phyloP scores from a whole-genome alignment of 1,140 invertebrate species.

The Dysdera silvatica region DNA sequence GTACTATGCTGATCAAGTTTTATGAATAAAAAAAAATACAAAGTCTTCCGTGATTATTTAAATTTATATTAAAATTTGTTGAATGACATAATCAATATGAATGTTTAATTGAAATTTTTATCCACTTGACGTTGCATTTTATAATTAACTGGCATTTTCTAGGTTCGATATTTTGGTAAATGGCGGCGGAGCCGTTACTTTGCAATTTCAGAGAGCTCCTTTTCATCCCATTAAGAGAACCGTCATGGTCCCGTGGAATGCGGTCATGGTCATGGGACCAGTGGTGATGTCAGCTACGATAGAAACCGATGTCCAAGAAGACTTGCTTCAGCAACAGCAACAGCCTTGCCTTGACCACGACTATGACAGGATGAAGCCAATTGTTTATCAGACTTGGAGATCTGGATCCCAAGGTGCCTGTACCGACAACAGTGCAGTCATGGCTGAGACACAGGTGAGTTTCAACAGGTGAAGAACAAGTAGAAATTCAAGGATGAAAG shows the following conservation, averaged over 20 bases:
- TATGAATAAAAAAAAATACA: no score
- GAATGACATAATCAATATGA: no score
- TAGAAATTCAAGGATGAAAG: constrained; percentile 11
- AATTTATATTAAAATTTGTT: no score
- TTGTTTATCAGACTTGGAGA: constrained; percentile 69
- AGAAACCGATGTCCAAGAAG: constrained; percentile 59
- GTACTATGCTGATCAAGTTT: no score
- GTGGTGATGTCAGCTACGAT: constrained; percentile 63
- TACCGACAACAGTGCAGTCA: constrained; percentile 75
- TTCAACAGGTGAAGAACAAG: constrained; percentile 37
- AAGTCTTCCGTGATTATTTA: no score
- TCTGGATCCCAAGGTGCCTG: constrained; percentile 86
- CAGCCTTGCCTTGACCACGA: constrained; percentile 74
- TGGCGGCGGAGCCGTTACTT: constrained; percentile 86
- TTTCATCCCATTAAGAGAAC: constrained; percentile 83
- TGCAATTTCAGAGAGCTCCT: constrained; percentile 86
- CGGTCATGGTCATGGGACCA: constrained; percentile 83
- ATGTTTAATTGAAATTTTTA: no score
- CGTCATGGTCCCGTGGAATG: constrained; percentile 93
- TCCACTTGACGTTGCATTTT: no score
- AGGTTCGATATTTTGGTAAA: constrained; percentile 95
- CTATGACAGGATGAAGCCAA: constrained; percentile 84
- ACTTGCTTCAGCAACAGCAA: constrained; percentile 38
- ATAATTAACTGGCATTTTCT: constrained; percentile 17
- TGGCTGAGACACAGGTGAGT: constrained; percentile 80